Evolutionary conservation across 2,888 invertebrate genomes (phyloP).

Genomic region (Trichogramma dendrolimi): DNA sequence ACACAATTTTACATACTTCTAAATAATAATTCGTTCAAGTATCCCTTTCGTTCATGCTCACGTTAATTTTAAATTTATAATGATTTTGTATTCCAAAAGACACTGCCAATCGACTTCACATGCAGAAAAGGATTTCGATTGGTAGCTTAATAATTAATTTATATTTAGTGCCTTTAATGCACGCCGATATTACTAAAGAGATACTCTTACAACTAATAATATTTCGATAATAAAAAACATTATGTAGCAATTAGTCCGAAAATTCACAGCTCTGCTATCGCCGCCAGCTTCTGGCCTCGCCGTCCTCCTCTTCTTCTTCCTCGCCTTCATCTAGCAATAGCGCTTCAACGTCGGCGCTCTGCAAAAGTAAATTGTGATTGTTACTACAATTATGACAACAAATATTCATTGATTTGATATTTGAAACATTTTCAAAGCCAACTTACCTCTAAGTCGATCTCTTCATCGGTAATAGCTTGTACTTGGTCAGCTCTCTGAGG

Average conservation of each 20-base stretch:
- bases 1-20: conserved; percentile 24
- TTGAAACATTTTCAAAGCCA: neutral
- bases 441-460: conserved; percentile 48
- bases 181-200: conserved; percentile 32
- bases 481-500: conserved; percentile 43
- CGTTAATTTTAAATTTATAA: neutral
- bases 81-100: conserved; percentile 9
- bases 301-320: conserved; percentile 81
- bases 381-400: neutral
- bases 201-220: conserved; percentile 29
- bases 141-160: conserved; percentile 23
- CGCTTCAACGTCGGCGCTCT: conserved; percentile 59
- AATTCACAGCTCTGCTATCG: conserved; percentile 62
- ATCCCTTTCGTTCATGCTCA: conserved; percentile 9
- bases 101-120: conserved; percentile 22
- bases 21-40: conserved; percentile 19
- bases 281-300: conserved; percentile 84
- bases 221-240: conserved; percentile 25
- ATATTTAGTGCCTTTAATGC: conserved; percentile 26
- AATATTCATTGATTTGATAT: conserved; percentile 6
- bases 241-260: conserved; percentile 15
- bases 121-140: conserved; percentile 21
- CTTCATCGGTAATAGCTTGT: conserved; percentile 38
- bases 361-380: conserved; percentile 8
- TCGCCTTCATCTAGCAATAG: conserved; percentile 75